Evolutionary conservation across 1,140 invertebrate genomes (phyloP), one percentile per base, ranked within the genome.

Genomic region (Polypedilum vanderplanki): DNA sequence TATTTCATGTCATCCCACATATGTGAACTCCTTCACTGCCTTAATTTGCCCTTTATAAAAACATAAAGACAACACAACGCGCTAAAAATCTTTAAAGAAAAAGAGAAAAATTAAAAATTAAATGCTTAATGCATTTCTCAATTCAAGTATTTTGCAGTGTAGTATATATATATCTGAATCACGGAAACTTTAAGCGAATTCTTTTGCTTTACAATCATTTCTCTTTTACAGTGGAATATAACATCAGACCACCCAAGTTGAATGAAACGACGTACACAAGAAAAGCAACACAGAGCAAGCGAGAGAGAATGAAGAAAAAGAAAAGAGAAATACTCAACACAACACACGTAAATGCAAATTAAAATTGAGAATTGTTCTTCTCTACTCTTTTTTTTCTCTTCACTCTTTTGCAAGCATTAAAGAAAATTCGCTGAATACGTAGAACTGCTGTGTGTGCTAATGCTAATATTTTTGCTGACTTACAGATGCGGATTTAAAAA

Each of bases 281-380:
- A 70, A 18, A 70, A 20, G 10, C 10, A 12, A 57, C n/a, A 17
- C 46, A 57, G 46, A 57, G 8, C 46, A 8, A 57, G n/a, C 46
- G 8, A 57, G 20, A n/a, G 17, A 70, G 65, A 70, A 33, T 33
- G 20, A 70, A 18, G 64, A 67, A 67, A 67, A 67, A 67, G 24
- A 33, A 33, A 33, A 33, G 24, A 33, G 24, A 18, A 20, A 22
- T 70, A 70, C 65, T 70, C 65, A 70, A 70, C 65, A 70, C 65
- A 70, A 70, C 65, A 70, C 65, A 70, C 65, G 65, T 70, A 70
- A 70, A 70, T 70, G 20, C 65, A 70, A 70, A 70, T 20, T 70
- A 70, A 70, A 70, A 70, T 70, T 70, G 20, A 70, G 65, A 70
- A 70, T 70, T 70, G 17, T 70, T 70, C 20, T 70, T 70, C 18